Base-by-base conservation (phyloP, 2,888 invertebrate genomes). In the Lamellibrachia columna region DNA sequence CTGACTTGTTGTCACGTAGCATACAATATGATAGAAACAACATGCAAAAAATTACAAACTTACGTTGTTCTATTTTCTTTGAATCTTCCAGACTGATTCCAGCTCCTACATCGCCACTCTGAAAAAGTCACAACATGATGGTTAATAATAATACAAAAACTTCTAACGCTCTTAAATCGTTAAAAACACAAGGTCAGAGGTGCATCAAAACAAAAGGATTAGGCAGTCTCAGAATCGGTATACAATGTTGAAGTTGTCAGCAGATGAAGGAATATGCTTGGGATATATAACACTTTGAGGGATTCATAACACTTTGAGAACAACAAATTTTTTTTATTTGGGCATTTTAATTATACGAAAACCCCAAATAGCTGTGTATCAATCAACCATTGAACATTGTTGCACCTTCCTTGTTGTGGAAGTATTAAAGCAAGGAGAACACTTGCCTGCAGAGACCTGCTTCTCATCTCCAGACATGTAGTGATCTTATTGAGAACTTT, bases 401-500 rank as follows among this genome's bases (percentile, higher is more conserved):
- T 40, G 40, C 40, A 40, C 40, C 40, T 40, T 40, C 40, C 40
- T 1, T 40, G 40, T 40, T 40, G 75, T 22, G n/a, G 22, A 75
- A 75, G 22, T 4, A 22, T 75, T 6, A 75, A 2, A 75, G 15
- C 6, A 75, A 75, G 22, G 75, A 75, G n/a, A n/a, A 75, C 15
- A 75, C 75, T 93, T 93, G 95, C 95, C 95, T 95, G 95, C 22
- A 96, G 93, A 22, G 94, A 93, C 93, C 94, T 94, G 92, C 94
- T 94, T 93, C 96, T 94, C 9, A 95, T 94, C 90, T 95, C 95
- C 53, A 96, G 93, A 93, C 96, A 96, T 7, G 95, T 94, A 9
- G 95, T 95, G 91, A 95, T 94, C 94, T 95, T 96, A 28, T 94
- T 94, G 53, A 95, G 93, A 91, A 95, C 94, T 94, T 95, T 95